These are phyloP conservation scores for Condylura cristata DNA, from an alignment of 2,113 vertebrate species.

Conservation along the genomic window DNA sequence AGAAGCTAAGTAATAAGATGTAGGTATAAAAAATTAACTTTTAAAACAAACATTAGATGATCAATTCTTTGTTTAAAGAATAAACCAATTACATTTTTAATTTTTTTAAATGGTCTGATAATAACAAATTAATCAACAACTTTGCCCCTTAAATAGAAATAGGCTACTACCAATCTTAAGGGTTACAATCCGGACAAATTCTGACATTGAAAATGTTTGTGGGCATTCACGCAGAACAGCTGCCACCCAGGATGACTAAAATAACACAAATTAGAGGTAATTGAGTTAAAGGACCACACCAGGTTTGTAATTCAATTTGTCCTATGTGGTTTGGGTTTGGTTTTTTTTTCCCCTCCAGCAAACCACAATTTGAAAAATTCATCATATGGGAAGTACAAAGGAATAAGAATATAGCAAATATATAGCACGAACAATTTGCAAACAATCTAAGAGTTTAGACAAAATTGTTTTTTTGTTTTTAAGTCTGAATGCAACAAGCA, in stretches of 20 bases:
- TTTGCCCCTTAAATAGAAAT: slow-evolving; percentile 65
- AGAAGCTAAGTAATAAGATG: slow-evolving; percentile 28
- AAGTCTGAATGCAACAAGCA: slow-evolving; percentile 28
- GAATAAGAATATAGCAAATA: slow-evolving; percentile 62
- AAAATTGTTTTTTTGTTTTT: background rate
- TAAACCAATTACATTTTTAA: slow-evolving; percentile 31
- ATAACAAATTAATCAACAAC: slow-evolving; percentile 66
- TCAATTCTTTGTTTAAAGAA: slow-evolving; percentile 48
- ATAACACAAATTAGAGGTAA: slow-evolving; percentile 81
- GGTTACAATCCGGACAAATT: slow-evolving; percentile 72
- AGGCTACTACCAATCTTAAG: slow-evolving; percentile 53
- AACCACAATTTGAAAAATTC: slow-evolving; percentile 76
- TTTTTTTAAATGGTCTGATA: slow-evolving; percentile 50
- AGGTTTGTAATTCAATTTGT: slow-evolving; percentile 81
- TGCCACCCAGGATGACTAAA: slow-evolving; percentile 81
- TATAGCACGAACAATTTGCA: slow-evolving; percentile 68
- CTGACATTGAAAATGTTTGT: slow-evolving; percentile 67
- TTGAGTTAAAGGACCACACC: slow-evolving; percentile 82
- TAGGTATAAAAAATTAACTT: slow-evolving; percentile 25
- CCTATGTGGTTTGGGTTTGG: slow-evolving; percentile 68
- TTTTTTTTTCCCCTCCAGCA: slow-evolving; percentile 44
- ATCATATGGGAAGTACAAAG: slow-evolving; percentile 75
- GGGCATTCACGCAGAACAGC: slow-evolving; percentile 71
- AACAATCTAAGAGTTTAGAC: slow-evolving; percentile 58
- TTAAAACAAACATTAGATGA: slow-evolving; percentile 31